These are phyloP conservation scores for Argyra leucocephala DNA, from an alignment of 2,888 invertebrate species.

Conservation along the genomic window DNA sequence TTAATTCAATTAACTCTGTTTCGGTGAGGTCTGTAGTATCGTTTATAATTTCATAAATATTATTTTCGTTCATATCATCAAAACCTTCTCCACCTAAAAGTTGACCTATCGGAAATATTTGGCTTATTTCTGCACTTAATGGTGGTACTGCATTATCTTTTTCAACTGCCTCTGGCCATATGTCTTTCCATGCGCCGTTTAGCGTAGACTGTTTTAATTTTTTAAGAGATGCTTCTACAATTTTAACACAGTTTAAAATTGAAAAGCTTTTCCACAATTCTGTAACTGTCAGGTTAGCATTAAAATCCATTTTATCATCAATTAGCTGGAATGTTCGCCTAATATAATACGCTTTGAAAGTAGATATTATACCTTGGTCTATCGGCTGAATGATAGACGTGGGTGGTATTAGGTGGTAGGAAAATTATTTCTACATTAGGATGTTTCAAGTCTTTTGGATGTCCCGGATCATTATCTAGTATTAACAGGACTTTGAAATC, in stretches of 20 bases:
- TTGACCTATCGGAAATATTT: neutral
- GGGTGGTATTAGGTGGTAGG: conserved; percentile 8
- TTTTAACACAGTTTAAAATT: conserved; percentile 12
- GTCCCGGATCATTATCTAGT: conserved; percentile 2
- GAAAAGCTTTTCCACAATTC: conserved; percentile 9
- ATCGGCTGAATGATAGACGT: neutral
- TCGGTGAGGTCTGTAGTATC: neutral
- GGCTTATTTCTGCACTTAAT: neutral
- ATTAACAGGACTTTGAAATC: conserved; percentile 7
- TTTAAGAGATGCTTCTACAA: conserved; percentile 8
- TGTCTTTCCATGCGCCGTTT: conserved; percentile 12
- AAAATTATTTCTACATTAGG: conserved; percentile 4
- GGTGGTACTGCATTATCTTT: conserved; percentile 9
- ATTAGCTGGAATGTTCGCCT: conserved; percentile 2
- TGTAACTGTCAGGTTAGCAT: neutral
- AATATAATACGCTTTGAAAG: neutral
- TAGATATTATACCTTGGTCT: conserved; percentile 7
- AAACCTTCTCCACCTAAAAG: conserved; percentile 2
- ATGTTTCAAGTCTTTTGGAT: neutral
- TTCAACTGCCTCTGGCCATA: conserved; percentile 11
- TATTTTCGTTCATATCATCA: neutral
- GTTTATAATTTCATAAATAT: neutral
- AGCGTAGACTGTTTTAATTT: conserved; percentile 12
- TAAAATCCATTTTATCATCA: neutral
- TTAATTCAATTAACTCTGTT: neutral